Conservation (phyloP, 2,888 invertebrate species). For the Invenusta paracnida region DNA sequence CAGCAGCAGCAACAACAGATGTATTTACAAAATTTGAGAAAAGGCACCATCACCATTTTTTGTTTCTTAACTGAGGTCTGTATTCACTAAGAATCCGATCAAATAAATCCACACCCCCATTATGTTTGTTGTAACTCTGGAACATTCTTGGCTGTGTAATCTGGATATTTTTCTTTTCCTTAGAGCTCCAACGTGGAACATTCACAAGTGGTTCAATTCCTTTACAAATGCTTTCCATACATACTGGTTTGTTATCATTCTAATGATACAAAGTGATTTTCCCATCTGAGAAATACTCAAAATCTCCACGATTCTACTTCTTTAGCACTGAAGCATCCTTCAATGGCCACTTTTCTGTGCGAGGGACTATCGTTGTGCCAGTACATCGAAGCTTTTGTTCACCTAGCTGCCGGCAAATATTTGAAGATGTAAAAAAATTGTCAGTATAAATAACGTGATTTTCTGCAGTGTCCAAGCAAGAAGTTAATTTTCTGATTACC, state of each 20-base stretch:
- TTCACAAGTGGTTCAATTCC: neutral
- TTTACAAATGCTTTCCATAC: neutral
- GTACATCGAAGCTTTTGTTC: neutral
- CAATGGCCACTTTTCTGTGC: neutral
- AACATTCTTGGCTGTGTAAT: conserved; percentile 7
- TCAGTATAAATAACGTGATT: neutral
- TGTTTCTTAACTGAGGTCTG: neutral
- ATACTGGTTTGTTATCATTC: neutral
- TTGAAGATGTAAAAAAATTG: conserved; percentile 3
- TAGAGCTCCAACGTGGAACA: neutral
- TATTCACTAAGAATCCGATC: neutral
- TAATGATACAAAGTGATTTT: neutral
- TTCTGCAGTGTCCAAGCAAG: neutral
- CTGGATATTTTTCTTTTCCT: conserved; percentile 12
- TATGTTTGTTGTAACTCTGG: neutral
- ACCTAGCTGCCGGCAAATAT: neutral
- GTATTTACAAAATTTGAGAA: neutral
- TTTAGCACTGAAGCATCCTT: neutral
- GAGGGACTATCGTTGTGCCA: neutral
- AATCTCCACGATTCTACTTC: neutral
- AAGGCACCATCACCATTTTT: conserved; percentile 1
- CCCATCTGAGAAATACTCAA: neutral
- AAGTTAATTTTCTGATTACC: neutral
- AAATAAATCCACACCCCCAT: neutral
- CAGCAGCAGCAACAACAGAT: neutral